Evolutionary conservation across 2,888 invertebrate species (phyloP), one percentile per base, ranked within the genome.

Genomic region (Lepetodrilus schrolli): DNA sequence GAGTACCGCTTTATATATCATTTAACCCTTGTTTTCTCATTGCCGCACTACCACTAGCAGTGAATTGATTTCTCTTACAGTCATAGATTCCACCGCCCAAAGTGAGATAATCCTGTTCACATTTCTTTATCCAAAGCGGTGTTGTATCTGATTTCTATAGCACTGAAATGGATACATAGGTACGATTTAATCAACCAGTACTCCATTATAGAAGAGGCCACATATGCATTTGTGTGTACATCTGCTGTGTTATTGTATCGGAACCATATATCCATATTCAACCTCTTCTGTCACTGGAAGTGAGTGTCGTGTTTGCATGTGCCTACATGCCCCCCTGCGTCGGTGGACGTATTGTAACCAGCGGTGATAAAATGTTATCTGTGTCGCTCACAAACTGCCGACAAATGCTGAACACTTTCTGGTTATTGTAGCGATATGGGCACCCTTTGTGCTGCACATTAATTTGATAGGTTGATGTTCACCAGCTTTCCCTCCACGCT

Each of bases 381-480:
- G 34, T 58, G 58, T 58, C 26, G 30, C 10, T 58, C 58, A 30
- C 58, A 30, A 58, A 30, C 58, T 30, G 17, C 34, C 23, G 34
- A 30, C 30, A 30, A 58, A 30, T 8, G 30, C 58, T 30, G 30
- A 7, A 13, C 17, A 34, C 34, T 58, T 34, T 30, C 23, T 17
- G 34, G 58, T 30, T 34, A 58, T 58, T 58, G 34, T 30, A 30
- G 58, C 30, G 30, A 58, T 30, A 58, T 34, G 17, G 17, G 34
- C n/a, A 3, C 34, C 58, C 34, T 34, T 58, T 58, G n/a, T 58
- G 58, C 34, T 17, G 13, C 13, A 34, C 58, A 58, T 58, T 58
- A 58, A 58, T 58, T 58, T 58, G 58, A 58, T 58, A 58, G 58
- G n/a, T 30, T 58, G 58, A 58, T 58, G 58, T 58, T 30, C 58